Conservation (phyloP, 37 sponge, comb jelly and placozoan species). For the Halichondria panicea region DNA sequence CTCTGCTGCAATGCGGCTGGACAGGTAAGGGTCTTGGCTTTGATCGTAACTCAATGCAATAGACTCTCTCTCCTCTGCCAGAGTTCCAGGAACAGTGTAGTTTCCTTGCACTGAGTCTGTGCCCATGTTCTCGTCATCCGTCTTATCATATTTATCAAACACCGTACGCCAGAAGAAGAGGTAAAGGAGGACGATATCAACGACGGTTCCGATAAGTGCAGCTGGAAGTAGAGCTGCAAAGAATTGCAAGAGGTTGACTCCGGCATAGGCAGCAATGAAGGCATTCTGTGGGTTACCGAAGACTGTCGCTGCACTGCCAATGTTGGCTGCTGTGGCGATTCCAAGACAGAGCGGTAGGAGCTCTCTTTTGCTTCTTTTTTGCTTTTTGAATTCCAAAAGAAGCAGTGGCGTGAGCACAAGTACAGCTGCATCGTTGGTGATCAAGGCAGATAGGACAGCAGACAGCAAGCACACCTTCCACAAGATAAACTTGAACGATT, state of each 20-base stretch:
- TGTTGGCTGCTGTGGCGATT: constrained; percentile 86
- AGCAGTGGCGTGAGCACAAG: constrained; percentile 81
- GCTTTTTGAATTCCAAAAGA: constrained; percentile 55
- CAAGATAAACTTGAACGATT: constrained; percentile 63
- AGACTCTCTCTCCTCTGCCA: constrained; percentile 66
- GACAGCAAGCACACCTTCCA: constrained; percentile 81
- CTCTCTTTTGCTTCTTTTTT: constrained; percentile 55
- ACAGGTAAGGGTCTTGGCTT: constrained; percentile 58
- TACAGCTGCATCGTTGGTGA: constrained; percentile 85
- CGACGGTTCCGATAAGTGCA: constrained; percentile 55
- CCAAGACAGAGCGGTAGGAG: constrained; percentile 70
- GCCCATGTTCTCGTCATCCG: constrained; percentile 9
- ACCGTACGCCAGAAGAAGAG: constrained; percentile 40
- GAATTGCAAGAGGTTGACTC: constrained; percentile 55
- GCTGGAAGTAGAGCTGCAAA: constrained; percentile 74
- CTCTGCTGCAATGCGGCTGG: constrained; percentile 57
- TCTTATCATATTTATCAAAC: constrained; percentile 22
- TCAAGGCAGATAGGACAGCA: constrained; percentile 72
- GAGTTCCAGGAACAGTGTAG: constrained; percentile 21
- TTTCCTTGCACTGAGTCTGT: constrained; percentile 7
- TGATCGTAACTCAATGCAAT: constrained; percentile 65
- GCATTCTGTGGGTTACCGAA: constrained; percentile 94
- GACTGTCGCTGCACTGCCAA: constrained; percentile 88
- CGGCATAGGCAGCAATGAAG: constrained; percentile 77
- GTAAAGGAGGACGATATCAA: constrained; percentile 64